These are phyloP conservation scores for Drosophila quadrilineata DNA, from an alignment of 1,140 invertebrate genomes.

Conservation along the genomic window DNA sequence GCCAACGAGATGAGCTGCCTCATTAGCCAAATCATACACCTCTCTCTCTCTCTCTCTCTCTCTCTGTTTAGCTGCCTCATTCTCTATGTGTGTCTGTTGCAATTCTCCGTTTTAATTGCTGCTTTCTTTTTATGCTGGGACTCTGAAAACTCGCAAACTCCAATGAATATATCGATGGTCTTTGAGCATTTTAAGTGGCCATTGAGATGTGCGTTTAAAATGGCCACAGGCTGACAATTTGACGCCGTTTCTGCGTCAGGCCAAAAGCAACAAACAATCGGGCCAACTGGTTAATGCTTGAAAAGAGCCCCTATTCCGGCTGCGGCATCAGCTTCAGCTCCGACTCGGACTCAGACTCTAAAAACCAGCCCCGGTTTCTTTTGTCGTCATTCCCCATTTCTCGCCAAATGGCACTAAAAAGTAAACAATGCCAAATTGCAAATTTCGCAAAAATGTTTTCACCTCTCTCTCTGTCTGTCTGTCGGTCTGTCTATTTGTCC, in stretches of 20 bases:
- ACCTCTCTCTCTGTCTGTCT: no score
- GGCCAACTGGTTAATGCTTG: not conserved
- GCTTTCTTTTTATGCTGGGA: slow-evolving; percentile 50
- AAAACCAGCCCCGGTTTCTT: slow-evolving; percentile 48
- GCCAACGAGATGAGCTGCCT: slow-evolving; percentile 35
- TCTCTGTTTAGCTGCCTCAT: no score
- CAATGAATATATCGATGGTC: slow-evolving; percentile 10
- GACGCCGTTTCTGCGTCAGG: slow-evolving; percentile 47
- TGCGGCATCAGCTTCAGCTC: no score
- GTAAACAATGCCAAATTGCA: slow-evolving; percentile 69
- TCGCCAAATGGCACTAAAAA: slow-evolving; percentile 32
- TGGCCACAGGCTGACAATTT: slow-evolving; percentile 54
- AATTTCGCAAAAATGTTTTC: slow-evolving; percentile 47
- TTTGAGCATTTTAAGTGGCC: slow-evolving; percentile 48
- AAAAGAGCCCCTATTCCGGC: no score
- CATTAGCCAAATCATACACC: slow-evolving; percentile 76
- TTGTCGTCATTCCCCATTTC: not conserved
- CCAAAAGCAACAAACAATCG: not conserved
- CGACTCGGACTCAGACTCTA: no score
- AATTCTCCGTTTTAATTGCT: slow-evolving; percentile 64
- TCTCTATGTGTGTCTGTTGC: slow-evolving; percentile 30
- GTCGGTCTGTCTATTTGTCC: no score
- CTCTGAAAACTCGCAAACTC: no score
- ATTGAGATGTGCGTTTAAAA: slow-evolving; percentile 51
- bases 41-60: no score